Evolutionary conservation across 2,888 invertebrate species (phyloP).

Genomic region (Xanthia icteritia): DNA sequence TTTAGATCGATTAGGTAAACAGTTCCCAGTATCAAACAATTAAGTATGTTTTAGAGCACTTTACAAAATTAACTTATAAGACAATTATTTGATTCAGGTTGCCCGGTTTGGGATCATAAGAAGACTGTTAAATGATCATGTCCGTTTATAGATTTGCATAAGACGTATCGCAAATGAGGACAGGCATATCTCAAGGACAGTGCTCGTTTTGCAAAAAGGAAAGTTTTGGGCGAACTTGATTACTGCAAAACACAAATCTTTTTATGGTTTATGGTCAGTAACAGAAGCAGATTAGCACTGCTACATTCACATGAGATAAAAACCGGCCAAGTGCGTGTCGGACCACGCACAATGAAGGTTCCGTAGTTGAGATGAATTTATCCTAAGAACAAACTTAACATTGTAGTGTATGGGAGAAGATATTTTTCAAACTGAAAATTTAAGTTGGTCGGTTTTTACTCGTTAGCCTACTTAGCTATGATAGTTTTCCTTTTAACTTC

Average conservation of each 20-base stretch:
- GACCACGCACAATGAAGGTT: too few species aligned
- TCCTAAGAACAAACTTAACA: too few species aligned
- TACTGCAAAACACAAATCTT: background rate
- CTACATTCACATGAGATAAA: too few species aligned
- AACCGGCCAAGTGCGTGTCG: too few species aligned
- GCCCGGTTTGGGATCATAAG: background rate
- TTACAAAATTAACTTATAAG: background rate
- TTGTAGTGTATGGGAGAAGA: too few species aligned
- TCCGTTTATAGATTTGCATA: background rate
- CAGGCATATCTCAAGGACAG: background rate
- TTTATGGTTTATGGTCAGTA: background rate
- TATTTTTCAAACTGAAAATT: too few species aligned
- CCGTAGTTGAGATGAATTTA: too few species aligned
- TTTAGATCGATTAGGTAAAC: conserved; percentile 22
- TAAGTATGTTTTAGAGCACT: background rate
- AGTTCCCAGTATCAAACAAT: background rate
- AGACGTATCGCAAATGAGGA: background rate
- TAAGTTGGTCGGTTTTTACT: too few species aligned
- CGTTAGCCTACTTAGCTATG: too few species aligned
- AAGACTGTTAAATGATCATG: background rate
- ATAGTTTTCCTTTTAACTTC: too few species aligned
- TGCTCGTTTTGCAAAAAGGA: background rate
- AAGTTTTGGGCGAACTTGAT: background rate
- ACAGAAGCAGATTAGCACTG: background rate
- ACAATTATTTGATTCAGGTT: background rate